Conservation (phyloP, 2,797 vertebrate species). For the Ctenosaura bakeri region DNA sequence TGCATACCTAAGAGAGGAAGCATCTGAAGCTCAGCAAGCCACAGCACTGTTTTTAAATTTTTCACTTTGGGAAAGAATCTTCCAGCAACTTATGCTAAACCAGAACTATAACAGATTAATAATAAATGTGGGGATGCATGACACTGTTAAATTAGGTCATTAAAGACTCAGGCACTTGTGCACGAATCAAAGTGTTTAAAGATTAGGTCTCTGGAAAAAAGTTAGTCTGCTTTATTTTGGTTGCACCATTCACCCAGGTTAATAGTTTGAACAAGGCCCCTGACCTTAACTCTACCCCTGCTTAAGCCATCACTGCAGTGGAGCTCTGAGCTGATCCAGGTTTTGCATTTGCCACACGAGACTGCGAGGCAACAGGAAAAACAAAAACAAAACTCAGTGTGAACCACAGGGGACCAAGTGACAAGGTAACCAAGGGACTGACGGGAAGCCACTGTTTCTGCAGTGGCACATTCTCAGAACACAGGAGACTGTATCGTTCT, state of each 20-base stretch:
- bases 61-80: constrained; percentile 14
- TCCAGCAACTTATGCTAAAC: constrained; percentile 42
- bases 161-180: constrained; percentile 50
- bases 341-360: constrained; percentile 89
- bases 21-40: neutral
- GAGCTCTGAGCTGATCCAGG: constrained; percentile 82
- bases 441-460: neutral
- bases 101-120: constrained; percentile 49
- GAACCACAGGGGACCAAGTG: constrained; percentile 64
- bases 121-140: constrained; percentile 10
- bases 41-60: neutral
- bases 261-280: constrained; percentile 83
- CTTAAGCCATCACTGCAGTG: constrained; percentile 86
- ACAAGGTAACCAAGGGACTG: constrained; percentile 33
- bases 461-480: neutral
- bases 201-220: constrained; percentile 66
- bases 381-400: constrained; percentile 69
- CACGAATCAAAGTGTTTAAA: constrained; percentile 52
- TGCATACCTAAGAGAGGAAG: neutral
- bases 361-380: constrained; percentile 84
- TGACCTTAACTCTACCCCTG: constrained; percentile 92
- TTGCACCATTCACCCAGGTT: constrained; percentile 79
- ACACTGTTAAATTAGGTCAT: constrained; percentile 37
- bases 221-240: constrained; percentile 80
- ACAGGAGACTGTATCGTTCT: neutral